phyloP scores from a whole-genome alignment of 1,140 invertebrate species.

The Conus ventricosus region DNA sequence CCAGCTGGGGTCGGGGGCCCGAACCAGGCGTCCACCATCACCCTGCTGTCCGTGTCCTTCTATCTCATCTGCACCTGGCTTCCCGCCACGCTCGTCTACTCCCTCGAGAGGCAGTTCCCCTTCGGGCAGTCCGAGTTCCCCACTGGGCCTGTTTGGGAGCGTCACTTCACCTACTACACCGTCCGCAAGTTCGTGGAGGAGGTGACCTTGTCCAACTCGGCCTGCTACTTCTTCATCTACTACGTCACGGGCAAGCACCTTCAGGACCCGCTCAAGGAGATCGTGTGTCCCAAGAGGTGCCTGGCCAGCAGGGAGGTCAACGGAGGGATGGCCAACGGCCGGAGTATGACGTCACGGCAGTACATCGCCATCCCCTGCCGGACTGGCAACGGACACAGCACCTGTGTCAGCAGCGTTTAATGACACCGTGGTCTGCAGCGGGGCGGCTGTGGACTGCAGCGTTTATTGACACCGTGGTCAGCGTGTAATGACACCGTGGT shows the following conservation, averaged over 20 bases:
- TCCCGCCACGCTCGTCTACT: constrained; percentile 69
- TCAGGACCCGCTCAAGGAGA: constrained; percentile 58
- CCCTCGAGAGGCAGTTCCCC: constrained; percentile 54
- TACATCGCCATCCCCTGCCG: constrained; percentile 38
- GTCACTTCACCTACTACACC: constrained; percentile 63
- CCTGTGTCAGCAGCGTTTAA: constrained; percentile 24
- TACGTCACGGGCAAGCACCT: constrained; percentile 67
- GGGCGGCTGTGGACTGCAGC: too few species aligned
- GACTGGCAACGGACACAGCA: constrained; percentile 14
- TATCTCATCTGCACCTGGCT: constrained; percentile 71
- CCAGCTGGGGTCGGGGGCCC: constrained; percentile 3
- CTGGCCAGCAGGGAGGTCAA: not conserved
- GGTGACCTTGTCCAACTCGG: constrained; percentile 71
- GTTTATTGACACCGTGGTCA: too few species aligned
- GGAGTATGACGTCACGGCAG: constrained; percentile 22
- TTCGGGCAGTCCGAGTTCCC: constrained; percentile 51
- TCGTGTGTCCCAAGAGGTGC: constrained; percentile 48
- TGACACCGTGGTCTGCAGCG: too few species aligned
- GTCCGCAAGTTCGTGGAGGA: constrained; percentile 67
- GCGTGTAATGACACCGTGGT: too few species aligned
- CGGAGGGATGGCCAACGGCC: not conserved
- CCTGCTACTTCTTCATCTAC: constrained; percentile 73
- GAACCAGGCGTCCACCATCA: constrained; percentile 67
- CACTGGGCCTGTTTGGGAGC: constrained; percentile 60
- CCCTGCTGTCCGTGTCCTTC: constrained; percentile 71